Evolutionary conservation across 2,797 vertebrate genomes (phyloP), one percentile per base, ranked within the genome.

Genomic region (Danio albolineatus): DNA sequence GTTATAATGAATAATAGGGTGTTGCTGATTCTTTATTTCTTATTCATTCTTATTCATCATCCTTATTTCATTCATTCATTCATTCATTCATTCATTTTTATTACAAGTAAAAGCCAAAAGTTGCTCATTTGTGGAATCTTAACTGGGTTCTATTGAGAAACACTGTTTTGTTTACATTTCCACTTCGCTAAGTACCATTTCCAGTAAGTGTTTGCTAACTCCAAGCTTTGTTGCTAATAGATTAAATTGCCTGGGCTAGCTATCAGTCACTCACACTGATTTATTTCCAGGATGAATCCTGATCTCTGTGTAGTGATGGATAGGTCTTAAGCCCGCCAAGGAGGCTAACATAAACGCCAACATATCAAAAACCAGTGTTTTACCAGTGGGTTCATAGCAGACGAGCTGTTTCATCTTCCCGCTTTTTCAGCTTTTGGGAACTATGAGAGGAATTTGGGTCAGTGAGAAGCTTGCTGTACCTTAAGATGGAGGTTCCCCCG

Each of bases 381-480:
- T 76, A 14, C 51, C 13, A 8, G 28, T 54, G 69, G 41, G 38
- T 56, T 83, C 49, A 38, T 78, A 46, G 64, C 57, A 57, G 77
- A 44, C 48, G 6, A 13, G 21, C 13, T 41, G 74, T 64, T 65
- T 67, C 65, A 77, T 65, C 73, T 59, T 77, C 70, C 59, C 48
- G 51, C 54, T 79, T 28, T 75, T 77, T 46, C 46, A 48, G 62
- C 57, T 56, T 76, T 59, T 82, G 60, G 19, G 39, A 79, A 79
- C 72, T 79, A 82, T 81, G 76, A 86, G 69, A 86, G 53, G 79
- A 89, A 87, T 85, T 85, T 87, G 79, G 84, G 86, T 85, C 87
- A 89, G 73, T 10, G 59, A 79, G 54, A 59, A 87, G 78, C 65
- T 73, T 81, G 69, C 72, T 86, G 82, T 85, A 83, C 71, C 78